Evolutionary conservation across 2,888 invertebrate species (phyloP).

Genomic region (Stramonita haemastoma): DNA sequence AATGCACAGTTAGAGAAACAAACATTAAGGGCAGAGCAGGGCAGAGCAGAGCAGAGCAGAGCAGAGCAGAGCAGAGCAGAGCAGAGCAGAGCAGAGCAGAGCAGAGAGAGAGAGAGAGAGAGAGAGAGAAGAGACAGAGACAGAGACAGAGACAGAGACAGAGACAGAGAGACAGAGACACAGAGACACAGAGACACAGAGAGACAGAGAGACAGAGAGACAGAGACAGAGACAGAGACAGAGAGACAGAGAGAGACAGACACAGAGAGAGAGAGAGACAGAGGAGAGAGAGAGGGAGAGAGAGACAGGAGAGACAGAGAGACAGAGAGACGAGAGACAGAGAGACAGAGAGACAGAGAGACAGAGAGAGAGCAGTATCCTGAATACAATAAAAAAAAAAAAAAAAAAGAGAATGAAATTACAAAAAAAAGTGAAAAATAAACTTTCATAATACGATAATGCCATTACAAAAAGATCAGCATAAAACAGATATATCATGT

Average conservation of each 20-base stretch:
- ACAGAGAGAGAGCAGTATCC: background rate
- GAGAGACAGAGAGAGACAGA: background rate
- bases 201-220: background rate
- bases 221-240: background rate
- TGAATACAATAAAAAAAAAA: background rate
- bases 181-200: background rate
- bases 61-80: too few species aligned
- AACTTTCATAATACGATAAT: too few species aligned
- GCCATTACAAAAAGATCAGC: too few species aligned
- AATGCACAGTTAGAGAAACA: too few species aligned
- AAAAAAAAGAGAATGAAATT: background rate
- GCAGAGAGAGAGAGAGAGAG: background rate
- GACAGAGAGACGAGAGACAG: background rate
- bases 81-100: background rate
- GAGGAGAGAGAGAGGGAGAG: background rate
- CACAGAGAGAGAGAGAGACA: background rate
- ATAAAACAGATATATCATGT: too few species aligned
- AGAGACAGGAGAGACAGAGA: background rate
- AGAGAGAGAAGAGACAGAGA: background rate
- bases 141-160: background rate
- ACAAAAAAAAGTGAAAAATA: background rate
- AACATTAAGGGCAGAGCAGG: too few species aligned
- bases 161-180: background rate
- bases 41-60: too few species aligned
- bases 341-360: background rate